Evolutionary conservation across 2,888 invertebrate species (phyloP).

Genomic region (Siphlonurus alternatus): DNA sequence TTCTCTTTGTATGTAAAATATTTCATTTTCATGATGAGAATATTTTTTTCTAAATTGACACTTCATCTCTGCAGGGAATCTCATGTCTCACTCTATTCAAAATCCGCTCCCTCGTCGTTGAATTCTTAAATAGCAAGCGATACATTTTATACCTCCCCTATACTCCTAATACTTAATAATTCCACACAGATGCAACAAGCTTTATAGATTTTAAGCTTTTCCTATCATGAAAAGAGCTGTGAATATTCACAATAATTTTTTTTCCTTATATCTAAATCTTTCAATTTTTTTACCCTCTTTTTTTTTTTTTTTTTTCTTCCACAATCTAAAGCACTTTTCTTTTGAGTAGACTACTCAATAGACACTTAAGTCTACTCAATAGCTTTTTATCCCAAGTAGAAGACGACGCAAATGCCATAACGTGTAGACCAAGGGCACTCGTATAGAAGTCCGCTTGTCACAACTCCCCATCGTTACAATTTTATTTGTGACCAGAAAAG

Average conservation of each 20-base stretch:
- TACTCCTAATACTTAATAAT: background rate
- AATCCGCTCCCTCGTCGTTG: background rate
- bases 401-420: too few species aligned
- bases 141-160: too few species aligned
- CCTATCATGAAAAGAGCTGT: background rate
- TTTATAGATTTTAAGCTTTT: background rate
- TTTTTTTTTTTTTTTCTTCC: background rate
- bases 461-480: too few species aligned
- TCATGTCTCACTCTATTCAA: background rate
- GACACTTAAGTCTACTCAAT: background rate
- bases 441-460: too few species aligned
- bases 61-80: too few species aligned
- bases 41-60: too few species aligned
- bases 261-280: background rate
- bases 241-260: background rate
- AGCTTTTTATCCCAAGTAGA: background rate
- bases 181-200: background rate
- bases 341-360: background rate
- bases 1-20: too few species aligned
- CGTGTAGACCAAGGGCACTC: too few species aligned
- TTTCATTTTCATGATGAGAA: too few species aligned
- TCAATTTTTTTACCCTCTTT: background rate
- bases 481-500: too few species aligned
- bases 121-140: too few species aligned
- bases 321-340: background rate